Evolutionary conservation across 2,888 invertebrate species (phyloP).

Genomic region (Ariolimax columbianus): DNA sequence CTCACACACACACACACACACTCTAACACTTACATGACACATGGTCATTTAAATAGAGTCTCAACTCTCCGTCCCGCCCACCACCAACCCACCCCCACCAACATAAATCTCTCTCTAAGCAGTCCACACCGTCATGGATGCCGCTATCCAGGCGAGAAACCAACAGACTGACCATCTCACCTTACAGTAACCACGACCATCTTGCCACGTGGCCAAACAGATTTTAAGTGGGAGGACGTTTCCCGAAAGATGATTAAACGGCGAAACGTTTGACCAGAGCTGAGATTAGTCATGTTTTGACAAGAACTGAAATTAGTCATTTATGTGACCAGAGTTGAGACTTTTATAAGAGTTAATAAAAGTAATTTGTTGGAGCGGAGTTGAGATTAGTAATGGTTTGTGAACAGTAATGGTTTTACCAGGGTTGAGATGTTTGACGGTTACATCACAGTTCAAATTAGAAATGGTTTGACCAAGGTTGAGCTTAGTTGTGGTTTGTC

Average conservation of each 20-base stretch:
- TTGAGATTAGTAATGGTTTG: background rate
- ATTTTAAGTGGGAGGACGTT: background rate
- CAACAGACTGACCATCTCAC: slow-evolving; percentile 32
- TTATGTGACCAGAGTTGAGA: background rate
- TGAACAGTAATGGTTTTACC: background rate
- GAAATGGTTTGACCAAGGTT: background rate
- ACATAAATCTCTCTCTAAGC: slow-evolving; percentile 9
- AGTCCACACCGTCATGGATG: background rate
- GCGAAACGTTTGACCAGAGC: slow-evolving; percentile 15
- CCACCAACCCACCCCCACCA: background rate
- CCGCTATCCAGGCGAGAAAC: background rate
- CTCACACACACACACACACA: background rate
- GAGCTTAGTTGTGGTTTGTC: background rate
- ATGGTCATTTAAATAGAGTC: too few relatives aligned
- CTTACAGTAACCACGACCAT: slow-evolving; percentile 1
- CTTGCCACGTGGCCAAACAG: slow-evolving; percentile 29
- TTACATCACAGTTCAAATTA: background rate
- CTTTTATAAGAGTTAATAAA: background rate
- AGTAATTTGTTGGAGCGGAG: background rate
- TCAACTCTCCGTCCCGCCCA: background rate
- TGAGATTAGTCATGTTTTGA: slow-evolving; percentile 24
- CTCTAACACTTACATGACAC: background rate
- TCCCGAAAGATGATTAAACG: slow-evolving; percentile 3
- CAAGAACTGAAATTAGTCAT: background rate
- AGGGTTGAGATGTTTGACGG: too few relatives aligned